Evolutionary conservation across 2,888 invertebrate species (phyloP), one percentile per base, ranked within the genome.

Genomic region (Diloba caeruleocephala): DNA sequence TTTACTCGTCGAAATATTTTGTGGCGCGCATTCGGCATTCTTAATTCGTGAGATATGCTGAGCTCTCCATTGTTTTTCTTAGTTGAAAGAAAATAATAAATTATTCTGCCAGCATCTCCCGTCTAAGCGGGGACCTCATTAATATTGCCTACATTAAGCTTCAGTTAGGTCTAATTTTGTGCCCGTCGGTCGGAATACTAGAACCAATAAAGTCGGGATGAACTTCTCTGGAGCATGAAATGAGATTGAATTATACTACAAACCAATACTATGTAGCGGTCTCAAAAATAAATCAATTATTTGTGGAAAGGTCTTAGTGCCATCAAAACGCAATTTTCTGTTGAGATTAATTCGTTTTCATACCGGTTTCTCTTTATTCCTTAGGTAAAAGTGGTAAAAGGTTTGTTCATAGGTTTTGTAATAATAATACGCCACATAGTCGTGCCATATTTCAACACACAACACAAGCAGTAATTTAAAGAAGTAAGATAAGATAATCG

Each of bases 21-120:
- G 46, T 41, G 51, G 44, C 37, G 54, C 65, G 53, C 42, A 54
- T 68, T 66, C 48, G n/a, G 59, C 62, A 66, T 71, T 45, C 42
- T 12, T 59, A 71, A 71, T 71, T 57, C 62, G 45, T 12, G 31
- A 50, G 56, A 56, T 42, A 55, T 56, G 48, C 23, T 14, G 51
- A 29, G 43, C 17, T 23, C 37, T 12, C 37, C 34, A 52, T 53
- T 64, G 51, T 65, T 58, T 55, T 65, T 58, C 29, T 59, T 50
- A 49, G 28, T 34, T 41, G 38, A 54, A 55, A 61, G 31, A 61
- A 52, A 42, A 56, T 49, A 44, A 58, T 56, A 41, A 53, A 54
- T 54, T 50, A 70, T 62, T 66, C 42, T 28, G 25, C 12, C 25
- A 12, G 34, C 32, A 36, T 51, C 50, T 31, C 33, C 21, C 36